Conservation (phyloP, 2,113 vertebrate genomes). For the Leptocoma aspasia region DNA sequence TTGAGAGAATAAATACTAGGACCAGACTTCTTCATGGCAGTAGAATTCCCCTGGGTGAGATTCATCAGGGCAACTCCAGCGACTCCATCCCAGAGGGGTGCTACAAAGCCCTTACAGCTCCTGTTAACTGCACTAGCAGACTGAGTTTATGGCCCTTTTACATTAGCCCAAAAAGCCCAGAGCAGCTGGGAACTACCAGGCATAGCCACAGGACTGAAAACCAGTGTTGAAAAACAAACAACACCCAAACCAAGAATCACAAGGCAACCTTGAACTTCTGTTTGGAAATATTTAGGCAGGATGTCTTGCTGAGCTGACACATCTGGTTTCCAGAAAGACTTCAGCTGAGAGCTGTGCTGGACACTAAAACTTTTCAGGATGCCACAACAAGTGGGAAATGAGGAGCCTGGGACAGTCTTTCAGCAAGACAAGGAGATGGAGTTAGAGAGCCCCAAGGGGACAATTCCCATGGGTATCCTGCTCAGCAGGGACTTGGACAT, state of each 20-base stretch:
- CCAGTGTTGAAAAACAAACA: not conserved
- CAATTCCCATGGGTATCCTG: not conserved
- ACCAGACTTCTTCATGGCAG: not conserved
- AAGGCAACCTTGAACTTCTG: constrained; percentile 28
- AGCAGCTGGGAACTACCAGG: not conserved
- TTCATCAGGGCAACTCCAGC: not conserved
- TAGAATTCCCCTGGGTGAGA: not conserved
- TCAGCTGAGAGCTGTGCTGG: not conserved
- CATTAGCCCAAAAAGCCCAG: not conserved
- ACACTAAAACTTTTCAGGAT: not conserved
- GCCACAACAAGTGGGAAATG: not conserved
- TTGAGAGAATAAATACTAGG: not conserved
- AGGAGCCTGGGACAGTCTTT: not conserved
- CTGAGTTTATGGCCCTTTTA: not conserved
- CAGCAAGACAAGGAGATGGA: not conserved
- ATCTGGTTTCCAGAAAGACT: constrained; percentile 57
- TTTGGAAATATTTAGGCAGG: constrained; percentile 45
- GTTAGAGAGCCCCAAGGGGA: not conserved
- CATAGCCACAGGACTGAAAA: not conserved
- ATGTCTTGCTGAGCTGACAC: constrained; percentile 35
- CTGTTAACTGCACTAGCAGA: not conserved
- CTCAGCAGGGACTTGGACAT: not conserved
- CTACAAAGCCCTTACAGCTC: not conserved
- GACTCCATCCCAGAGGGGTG: not conserved
- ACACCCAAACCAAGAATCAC: not conserved